Conservation (phyloP, 1,140 invertebrate species). For the Oryctes rhinoceros region DNA sequence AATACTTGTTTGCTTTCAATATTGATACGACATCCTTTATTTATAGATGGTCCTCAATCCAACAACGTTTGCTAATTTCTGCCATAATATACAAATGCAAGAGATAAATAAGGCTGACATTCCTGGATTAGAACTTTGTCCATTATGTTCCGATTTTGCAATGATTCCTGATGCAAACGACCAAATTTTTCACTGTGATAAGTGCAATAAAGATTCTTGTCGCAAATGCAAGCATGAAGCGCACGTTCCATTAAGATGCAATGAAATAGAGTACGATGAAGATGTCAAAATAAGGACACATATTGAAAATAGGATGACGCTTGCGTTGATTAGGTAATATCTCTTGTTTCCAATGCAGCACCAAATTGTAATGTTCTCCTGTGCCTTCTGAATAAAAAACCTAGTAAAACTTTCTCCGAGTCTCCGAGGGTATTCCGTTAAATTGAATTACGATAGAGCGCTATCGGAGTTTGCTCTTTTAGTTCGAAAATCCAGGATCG, state of each 20-base stretch:
- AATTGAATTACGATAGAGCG: too few species aligned
- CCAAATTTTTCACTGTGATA: constrained; percentile 69
- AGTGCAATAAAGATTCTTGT: constrained; percentile 72
- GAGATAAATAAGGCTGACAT: constrained; percentile 69
- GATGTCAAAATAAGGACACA: constrained; percentile 65
- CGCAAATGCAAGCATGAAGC: constrained; percentile 68
- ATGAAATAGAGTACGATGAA: constrained; percentile 67
- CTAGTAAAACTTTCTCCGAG: too few species aligned
- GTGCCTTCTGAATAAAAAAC: too few species aligned
- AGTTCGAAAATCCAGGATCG: too few species aligned
- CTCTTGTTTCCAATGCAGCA: too few species aligned
- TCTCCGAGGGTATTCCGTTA: too few species aligned
- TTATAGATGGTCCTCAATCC: constrained; percentile 62
- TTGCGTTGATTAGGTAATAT: constrained; percentile 66
- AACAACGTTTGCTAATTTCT: constrained; percentile 64
- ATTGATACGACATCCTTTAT: constrained; percentile 22
- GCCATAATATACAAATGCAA: constrained; percentile 65
- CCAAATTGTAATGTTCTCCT: too few species aligned
- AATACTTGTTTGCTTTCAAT: too few species aligned
- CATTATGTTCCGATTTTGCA: constrained; percentile 68
- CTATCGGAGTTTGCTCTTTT: too few species aligned
- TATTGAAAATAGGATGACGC: constrained; percentile 71
- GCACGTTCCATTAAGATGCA: constrained; percentile 69
- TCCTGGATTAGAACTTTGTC: constrained; percentile 68
- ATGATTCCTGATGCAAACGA: constrained; percentile 66